Base-by-base conservation (phyloP, 1,140 invertebrate genomes). In the Drosophila willistoni region DNA sequence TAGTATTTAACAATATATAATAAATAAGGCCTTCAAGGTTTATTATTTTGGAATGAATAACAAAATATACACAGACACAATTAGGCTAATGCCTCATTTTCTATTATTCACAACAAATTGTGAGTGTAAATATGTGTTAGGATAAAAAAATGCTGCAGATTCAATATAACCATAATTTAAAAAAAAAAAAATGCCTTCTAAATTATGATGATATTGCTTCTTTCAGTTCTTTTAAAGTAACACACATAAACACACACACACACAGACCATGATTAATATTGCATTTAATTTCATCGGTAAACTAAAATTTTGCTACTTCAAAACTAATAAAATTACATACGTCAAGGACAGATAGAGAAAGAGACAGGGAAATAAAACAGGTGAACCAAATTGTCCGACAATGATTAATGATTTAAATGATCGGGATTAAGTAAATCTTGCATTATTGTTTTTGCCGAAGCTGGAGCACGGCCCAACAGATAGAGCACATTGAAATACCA, bases 401-500 rank as follows among this genome's bases (percentile, higher is more conserved):
- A 22, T 12, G 9, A 22, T 19, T 22, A 51, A 4, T 12, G 10
- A 10, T 6, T 3, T 22, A 7, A 14, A 9, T 19, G 66, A 67
- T 56, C 68, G 71, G 44, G 54, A 57, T 74, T 36, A 44, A 64
- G 57, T 13, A 87, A 62, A 25, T 89, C 74, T 0, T 60, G 63
- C 70, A 91, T 73, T 1, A 83, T 57, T 1, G 86, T 90, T 14
- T 17, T 79, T 0, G 90, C 90, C 14, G 83, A 82, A 22, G 56
- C 69, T 3, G 90, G 90, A 5, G 90, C 90, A 6, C 90, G 74
- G 25, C 90, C 90, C 19, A 91, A 6, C 19, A 86, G 34, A 34
- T 90, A 86, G 4, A 91, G 67, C 14, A 76, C 42, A 68, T 86
- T 86, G 1, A 91, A 79, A 59, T 91, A 91, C 44, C 64, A 75